Conservation (phyloP, 2,113 vertebrate genomes). For the Otis tarda region DNA sequence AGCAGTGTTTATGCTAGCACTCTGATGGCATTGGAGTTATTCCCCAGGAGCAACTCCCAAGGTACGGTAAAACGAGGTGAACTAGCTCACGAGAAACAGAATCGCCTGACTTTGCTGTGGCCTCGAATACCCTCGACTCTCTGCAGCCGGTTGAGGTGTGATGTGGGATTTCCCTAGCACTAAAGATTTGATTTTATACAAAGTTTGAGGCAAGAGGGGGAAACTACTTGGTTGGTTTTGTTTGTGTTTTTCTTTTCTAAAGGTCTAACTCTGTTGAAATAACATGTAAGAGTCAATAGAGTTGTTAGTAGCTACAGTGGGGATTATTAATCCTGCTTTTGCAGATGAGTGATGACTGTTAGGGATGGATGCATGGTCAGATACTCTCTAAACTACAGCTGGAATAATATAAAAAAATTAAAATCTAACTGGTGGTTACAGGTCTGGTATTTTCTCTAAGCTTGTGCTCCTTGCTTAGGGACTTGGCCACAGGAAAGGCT, state of each 20-base stretch:
- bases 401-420: neutral
- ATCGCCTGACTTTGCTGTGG: neutral
- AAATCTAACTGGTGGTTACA: neutral
- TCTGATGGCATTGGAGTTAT: neutral
- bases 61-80: neutral
- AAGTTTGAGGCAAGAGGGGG: constrained; percentile 9
- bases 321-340: neutral
- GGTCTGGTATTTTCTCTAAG: neutral
- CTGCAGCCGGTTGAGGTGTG: constrained; percentile 12
- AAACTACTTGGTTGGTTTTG: neutral
- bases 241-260: neutral
- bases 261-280: constrained; percentile 24
- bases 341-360: neutral
- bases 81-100: neutral
- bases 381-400: neutral
- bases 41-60: neutral
- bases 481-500: neutral
- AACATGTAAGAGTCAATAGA: neutral
- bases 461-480: neutral
- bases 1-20: neutral
- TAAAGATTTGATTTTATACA: constrained; percentile 2
- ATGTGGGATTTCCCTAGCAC: constrained; percentile 17
- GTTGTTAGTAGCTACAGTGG: neutral
- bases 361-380: neutral
- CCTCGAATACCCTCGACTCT: constrained; percentile 18